phyloP scores from a whole-genome alignment of 2,888 invertebrate species.

The Carpatolechia fugitivella region DNA sequence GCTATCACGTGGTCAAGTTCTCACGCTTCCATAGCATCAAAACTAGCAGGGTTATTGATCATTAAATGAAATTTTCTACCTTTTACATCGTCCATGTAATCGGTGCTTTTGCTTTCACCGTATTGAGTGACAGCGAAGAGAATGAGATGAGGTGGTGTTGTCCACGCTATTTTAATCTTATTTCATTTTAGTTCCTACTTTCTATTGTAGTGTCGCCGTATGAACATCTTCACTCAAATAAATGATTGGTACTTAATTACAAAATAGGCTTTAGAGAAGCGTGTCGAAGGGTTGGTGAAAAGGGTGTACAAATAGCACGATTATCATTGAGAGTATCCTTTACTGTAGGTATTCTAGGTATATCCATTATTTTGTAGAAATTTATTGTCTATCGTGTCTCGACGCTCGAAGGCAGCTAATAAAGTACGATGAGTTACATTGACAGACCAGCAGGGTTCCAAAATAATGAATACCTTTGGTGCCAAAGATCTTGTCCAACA shows the following conservation, averaged over 20 bases:
- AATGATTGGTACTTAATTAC: not conserved
- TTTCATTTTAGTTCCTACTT: not conserved
- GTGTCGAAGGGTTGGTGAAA: too few species aligned
- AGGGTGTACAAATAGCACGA: too few species aligned
- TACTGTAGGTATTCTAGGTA: too few species aligned
- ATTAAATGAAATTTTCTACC: too few species aligned
- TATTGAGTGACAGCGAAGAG: constrained; percentile 6
- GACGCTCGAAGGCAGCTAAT: not conserved
- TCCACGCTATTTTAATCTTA: not conserved
- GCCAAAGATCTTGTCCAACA: not conserved
- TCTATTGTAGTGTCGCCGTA: not conserved
- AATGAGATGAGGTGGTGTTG: not conserved
- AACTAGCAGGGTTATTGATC: constrained; percentile 5
- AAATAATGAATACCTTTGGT: not conserved
- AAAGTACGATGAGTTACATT: not conserved
- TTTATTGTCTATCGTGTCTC: too few species aligned
- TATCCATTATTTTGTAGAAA: too few species aligned
- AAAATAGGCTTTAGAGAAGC: not conserved
- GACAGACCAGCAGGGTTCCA: not conserved
- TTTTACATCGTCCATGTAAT: constrained; percentile 6
- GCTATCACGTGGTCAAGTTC: not conserved
- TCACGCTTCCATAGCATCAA: not conserved
- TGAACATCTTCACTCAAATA: too few species aligned
- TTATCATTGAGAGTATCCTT: too few species aligned
- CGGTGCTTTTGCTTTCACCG: constrained; percentile 14